Conservation (phyloP, 2,113 vertebrate species). For the Archilochus colubris region DNA sequence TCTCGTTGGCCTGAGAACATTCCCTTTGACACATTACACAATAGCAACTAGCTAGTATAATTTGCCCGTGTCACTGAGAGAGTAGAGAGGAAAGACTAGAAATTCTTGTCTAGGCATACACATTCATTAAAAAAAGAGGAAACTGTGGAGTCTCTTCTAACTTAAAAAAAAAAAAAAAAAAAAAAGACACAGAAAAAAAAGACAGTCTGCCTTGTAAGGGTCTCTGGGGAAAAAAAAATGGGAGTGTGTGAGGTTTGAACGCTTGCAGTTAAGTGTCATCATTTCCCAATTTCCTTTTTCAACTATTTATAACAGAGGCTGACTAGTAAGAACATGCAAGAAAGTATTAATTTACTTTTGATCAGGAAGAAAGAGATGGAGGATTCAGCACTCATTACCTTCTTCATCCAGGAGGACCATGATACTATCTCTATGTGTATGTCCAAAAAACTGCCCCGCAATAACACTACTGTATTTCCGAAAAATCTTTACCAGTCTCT, state of each 20-base stretch:
- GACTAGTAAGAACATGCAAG: background rate
- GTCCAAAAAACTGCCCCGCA: conserved; percentile 92
- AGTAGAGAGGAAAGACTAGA: conserved; percentile 24
- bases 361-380: background rate
- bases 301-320: background rate
- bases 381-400: conserved; percentile 73
- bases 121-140: conserved; percentile 22
- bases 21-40: conserved; percentile 68
- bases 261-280: background rate
- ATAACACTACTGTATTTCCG: conserved; percentile 85
- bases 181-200: no score
- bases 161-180: background rate
- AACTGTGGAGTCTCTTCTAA: background rate
- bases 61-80: conserved; percentile 39
- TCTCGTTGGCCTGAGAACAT: conserved; percentile 65
- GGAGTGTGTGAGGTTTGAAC: background rate
- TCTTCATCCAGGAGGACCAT: conserved; percentile 89
- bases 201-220: background rate
- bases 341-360: background rate
- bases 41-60: conserved; percentile 55
- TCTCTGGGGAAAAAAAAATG: background rate
- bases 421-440: conserved; percentile 92
- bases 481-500: conserved; percentile 86
- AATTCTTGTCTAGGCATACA: background rate
- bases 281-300: background rate